Conservation (phyloP, 2,113 vertebrate genomes). For the Leptodactylus fuscus region DNA sequence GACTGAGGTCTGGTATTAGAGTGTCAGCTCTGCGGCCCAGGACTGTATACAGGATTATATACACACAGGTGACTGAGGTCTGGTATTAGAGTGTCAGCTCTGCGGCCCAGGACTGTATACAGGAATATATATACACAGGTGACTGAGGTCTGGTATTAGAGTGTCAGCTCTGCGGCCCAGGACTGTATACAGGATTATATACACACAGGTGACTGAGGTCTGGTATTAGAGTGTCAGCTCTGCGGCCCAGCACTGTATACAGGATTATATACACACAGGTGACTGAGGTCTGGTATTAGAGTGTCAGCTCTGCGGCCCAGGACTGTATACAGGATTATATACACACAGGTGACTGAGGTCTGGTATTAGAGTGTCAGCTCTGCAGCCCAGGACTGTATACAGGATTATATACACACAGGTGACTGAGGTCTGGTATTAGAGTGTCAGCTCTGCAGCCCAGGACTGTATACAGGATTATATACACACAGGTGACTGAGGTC, state of each 20-base stretch:
- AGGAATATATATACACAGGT: neutral
- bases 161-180: neutral
- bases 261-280: neutral
- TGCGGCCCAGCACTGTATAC: neutral
- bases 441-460: too few species aligned
- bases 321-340: neutral
- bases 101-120: neutral
- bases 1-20: neutral
- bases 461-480: too few species aligned
- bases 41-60: neutral
- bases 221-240: neutral
- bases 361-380: slow-evolving; percentile 38
- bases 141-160: neutral
- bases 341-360: neutral
- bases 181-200: neutral
- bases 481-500: too few species aligned
- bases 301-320: neutral
- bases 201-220: neutral
- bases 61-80: neutral
- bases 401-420: neutral
- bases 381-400: neutral
- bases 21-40: neutral
- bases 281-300: slow-evolving; percentile 23
- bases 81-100: neutral
- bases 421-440: neutral